Base-by-base conservation (phyloP, 2,113 vertebrate species). In the Pica pica region DNA sequence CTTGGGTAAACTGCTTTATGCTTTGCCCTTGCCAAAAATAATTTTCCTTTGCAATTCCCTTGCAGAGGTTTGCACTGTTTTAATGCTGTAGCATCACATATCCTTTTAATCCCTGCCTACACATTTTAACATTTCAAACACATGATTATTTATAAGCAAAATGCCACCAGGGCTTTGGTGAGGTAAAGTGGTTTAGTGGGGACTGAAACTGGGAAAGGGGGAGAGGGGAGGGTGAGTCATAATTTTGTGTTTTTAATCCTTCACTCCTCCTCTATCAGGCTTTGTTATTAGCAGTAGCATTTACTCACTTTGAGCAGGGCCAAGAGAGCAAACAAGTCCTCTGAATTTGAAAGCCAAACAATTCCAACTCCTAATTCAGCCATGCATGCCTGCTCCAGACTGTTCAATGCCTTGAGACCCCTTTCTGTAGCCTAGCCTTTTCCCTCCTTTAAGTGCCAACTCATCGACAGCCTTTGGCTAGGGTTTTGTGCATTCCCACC, bases 121-220 rank as follows among this genome's bases (percentile, higher is more conserved):
- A 53, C 60, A 37, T 96, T 95, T 96, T 92, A 93, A 89, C 89
- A 94, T 94, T 94, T 96, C 89, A 96, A 94, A 95, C 89, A 84
- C 87, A 87, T 37, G 59, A 87, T 93, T 89, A 95, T 93, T 93
- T 93, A 96, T 81, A 94, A 94, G 74, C 6, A 33, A 94, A 94
- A 89, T 91, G 74, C 83, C 91, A 95, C 74, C 41, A 26, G 60
- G 69, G 81, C 78, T 69, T 91, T 91, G 75, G 61, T 79, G 76
- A 89, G 65, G 79, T 59, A 87, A 91, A 87, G 30, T 31, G 65
- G 52, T 95, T 96, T 92, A 93, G 42, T 59, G 71, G 70, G 39
- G 75, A 82, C 67, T 87, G 89, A 90, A 87, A 87, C 68, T 68
- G 56, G 87, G 42, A 14, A 90, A 31, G 39, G 68, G 76, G 57